Conservation (phyloP, 2,888 invertebrate genomes). For the Sphinx pinastri region DNA sequence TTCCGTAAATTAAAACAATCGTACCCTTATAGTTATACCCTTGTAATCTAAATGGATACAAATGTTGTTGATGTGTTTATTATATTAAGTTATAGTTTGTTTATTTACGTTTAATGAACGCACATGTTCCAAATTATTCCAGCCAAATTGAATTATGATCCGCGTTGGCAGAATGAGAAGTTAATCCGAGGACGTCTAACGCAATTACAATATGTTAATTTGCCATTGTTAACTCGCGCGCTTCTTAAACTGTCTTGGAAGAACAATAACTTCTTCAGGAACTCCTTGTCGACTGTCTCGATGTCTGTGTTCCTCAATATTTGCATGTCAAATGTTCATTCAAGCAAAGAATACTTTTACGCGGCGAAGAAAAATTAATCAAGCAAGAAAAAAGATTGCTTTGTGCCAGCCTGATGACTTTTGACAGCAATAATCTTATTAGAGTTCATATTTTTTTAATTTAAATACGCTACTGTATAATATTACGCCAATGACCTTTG, state of each 20-base stretch:
- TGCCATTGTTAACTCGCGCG: slow-evolving; percentile 25
- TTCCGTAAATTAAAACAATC: not conserved
- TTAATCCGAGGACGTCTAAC: slow-evolving; percentile 59
- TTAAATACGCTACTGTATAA: too few species aligned
- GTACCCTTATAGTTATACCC: not conserved
- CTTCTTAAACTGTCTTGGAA: not conserved
- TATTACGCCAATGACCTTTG: too few species aligned
- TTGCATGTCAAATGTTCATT: too few species aligned
- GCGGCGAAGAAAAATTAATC: too few species aligned
- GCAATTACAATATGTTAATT: slow-evolving; percentile 64
- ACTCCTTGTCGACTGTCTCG: not conserved
- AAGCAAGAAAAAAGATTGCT: too few species aligned
- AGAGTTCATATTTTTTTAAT: too few species aligned
- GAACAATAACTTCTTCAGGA: not conserved
- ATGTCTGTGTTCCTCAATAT: too few species aligned
- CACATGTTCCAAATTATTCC: slow-evolving; percentile 40
- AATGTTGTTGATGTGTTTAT: slow-evolving; percentile 24
- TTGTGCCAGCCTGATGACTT: too few species aligned
- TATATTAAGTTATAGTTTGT: slow-evolving; percentile 31
- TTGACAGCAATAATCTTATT: too few species aligned
- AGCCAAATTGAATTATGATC: slow-evolving; percentile 61
- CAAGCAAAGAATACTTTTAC: too few species aligned
- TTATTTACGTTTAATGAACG: slow-evolving; percentile 35
- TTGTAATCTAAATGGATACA: slow-evolving; percentile 16
- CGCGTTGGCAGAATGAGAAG: slow-evolving; percentile 55